Evolutionary conservation across 2,888 invertebrate species (phyloP), one percentile per base, ranked within the genome.

Genomic region (Lochmaea capreae): DNA sequence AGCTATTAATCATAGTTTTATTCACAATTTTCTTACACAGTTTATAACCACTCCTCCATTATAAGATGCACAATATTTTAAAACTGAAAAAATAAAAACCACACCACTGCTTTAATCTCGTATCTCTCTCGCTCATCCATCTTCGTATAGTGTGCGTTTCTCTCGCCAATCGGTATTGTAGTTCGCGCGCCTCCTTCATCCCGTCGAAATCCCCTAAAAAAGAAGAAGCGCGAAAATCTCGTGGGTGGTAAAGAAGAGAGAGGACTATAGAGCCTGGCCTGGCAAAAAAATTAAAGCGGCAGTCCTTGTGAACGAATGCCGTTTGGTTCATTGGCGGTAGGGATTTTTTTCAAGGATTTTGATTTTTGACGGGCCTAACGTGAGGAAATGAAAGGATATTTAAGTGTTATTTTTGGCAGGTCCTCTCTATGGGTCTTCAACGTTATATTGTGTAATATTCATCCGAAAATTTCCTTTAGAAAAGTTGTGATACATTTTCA

Each of bases 231-330:
- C 67, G 74, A 68, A 72, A 75, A 66, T 67, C 16, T 63, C 61
- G 68, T 59, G 66, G 46, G 61, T 39, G 59, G 52, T 16, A 66
- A 68, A 61, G 65, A 65, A 77, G 73, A 66, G 77, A 71, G 72
- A 76, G 54, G 65, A 72, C 77, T 79, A 76, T 77, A 75, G 26
- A 39, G 71, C 79, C 78, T 26, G 39, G 71, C 78, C 79, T 65
- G 67, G 77, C 67, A 75, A 83, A 83, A 82, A 83, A 83, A 82
- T 80, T 79, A 78, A 79, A 79, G 78, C 78, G 73, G 77, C 73
- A 76, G 75, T 78, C 77, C 76, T 76, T 75, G 77, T 66, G 58
- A 46, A 63, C 18, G 58, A 58, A 46, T 16, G 57, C 3, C 63
- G 46, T 57, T 67, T 72, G 66, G 66, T 67, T 42, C 61, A 62